A percentile compares a stretch with the other conserved stretches of the same genome.
phyloP scores from a whole-genome alignment of 2,888 invertebrate genomes.

The Conistra vaccinii region DNA sequence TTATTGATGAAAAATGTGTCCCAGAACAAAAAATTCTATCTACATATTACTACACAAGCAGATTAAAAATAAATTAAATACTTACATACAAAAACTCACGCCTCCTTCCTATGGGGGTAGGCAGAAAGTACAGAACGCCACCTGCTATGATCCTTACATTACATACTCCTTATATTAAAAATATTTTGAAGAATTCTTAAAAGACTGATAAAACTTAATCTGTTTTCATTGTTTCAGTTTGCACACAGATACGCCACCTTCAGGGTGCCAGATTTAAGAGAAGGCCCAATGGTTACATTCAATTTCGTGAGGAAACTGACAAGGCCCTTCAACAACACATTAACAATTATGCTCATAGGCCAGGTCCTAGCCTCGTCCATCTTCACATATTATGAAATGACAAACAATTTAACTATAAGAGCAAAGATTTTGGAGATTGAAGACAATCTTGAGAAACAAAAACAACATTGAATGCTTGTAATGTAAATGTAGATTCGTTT shows the following conservation, averaged over 20 bases:
- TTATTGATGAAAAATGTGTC: not conserved
- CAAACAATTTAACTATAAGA: conserved; percentile 84
- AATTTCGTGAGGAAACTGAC: conserved; percentile 89
- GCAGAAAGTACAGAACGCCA: no score
- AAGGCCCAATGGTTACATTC: conserved; percentile 90
- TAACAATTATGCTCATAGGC: conserved; percentile 85
- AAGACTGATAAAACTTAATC: not conserved
- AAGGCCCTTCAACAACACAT: conserved; percentile 87
- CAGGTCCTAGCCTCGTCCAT: conserved; percentile 90
- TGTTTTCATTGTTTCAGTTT: conserved; percentile 86
- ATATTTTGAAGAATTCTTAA: not conserved
- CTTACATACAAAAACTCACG: not conserved
- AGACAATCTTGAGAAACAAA: conserved; percentile 69
- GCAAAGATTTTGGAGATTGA: conserved; percentile 83
- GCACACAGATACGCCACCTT: conserved; percentile 92
- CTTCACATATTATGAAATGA: conserved; percentile 92
- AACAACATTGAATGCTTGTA: conserved; percentile 35
- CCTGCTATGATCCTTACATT: no score
- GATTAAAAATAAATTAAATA: no score
- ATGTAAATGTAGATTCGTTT: conserved; percentile 42
- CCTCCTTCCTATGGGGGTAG: no score
- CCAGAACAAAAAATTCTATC: not conserved
- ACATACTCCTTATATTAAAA: not conserved
- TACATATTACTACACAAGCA: not conserved
- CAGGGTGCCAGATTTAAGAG: conserved; percentile 91